Evolutionary conservation across 2,888 invertebrate genomes (phyloP).

Genomic region (Zhuqinia jingwanae): DNA sequence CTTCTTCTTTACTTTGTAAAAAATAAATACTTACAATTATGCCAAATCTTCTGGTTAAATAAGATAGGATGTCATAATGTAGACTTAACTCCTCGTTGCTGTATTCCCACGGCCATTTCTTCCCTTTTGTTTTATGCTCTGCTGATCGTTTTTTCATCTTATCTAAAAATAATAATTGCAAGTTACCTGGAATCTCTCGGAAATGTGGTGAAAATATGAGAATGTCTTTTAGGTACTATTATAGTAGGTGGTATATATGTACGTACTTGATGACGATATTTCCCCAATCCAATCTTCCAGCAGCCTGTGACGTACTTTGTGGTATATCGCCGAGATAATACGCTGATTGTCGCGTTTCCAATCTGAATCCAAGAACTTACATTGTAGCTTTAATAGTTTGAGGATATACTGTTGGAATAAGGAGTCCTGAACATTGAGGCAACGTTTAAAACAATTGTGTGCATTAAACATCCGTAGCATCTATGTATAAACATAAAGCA

Average conservation of each 20-base stretch:
- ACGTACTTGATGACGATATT: conserved; percentile 19
- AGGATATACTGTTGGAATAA: conserved; percentile 55
- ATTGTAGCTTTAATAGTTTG: conserved; percentile 46
- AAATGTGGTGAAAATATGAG: no score
- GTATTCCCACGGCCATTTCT: conserved; percentile 52
- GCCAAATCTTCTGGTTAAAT: conserved; percentile 17
- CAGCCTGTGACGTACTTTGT: conserved; percentile 58
- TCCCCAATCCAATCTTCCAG: conserved; percentile 59
- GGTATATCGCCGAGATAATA: conserved; percentile 51
- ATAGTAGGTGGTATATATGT: no score
- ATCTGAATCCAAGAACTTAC: conserved; percentile 33
- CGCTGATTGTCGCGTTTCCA: conserved; percentile 50
- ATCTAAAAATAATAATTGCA: neutral
- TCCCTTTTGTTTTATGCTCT: neutral
- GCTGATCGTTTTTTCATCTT: neutral
- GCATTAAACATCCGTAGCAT: conserved; percentile 54
- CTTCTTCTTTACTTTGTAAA: no score
- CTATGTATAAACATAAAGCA: neutral
- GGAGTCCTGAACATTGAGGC: conserved; percentile 21
- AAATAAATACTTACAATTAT: no score
- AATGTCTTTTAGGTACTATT: no score
- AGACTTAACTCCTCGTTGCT: conserved; percentile 1
- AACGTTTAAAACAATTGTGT: conserved; percentile 14
- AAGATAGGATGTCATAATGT: neutral
- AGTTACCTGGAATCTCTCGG: neutral